Evolutionary conservation across 2,113 vertebrate species (phyloP).

Genomic region (Macrotis lagotis): DNA sequence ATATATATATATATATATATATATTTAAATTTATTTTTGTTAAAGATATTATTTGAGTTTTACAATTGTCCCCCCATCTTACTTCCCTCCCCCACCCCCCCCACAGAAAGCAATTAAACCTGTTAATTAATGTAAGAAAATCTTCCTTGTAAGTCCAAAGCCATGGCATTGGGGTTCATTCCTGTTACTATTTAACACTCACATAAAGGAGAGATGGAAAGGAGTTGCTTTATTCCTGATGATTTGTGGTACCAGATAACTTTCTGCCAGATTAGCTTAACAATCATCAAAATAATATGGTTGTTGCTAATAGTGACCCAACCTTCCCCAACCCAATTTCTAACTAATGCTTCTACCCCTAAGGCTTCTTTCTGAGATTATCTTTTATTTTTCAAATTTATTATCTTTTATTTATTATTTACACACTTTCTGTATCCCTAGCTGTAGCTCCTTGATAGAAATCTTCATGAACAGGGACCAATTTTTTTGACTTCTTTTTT

Average conservation of each 20-base stretch:
- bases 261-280: neutral
- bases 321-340: no score
- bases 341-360: no score
- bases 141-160: fast-evolving
- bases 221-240: neutral
- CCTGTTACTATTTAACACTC: neutral
- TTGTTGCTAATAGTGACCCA: neutral
- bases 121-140: neutral
- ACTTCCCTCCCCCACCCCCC: no score
- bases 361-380: neutral
- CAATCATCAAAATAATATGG: neutral
- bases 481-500: neutral
- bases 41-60: no score
- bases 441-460: neutral
- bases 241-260: neutral
- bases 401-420: no score
- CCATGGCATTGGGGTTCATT: fast-evolving
- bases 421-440: neutral
- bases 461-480: neutral
- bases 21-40: no score
- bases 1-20: no score
- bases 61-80: no score
- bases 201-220: neutral
- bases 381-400: neutral
- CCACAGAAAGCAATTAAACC: no score